Base-by-base conservation (phyloP, 92 coral and sea anemone species). In the Pocillopora meandrina region DNA sequence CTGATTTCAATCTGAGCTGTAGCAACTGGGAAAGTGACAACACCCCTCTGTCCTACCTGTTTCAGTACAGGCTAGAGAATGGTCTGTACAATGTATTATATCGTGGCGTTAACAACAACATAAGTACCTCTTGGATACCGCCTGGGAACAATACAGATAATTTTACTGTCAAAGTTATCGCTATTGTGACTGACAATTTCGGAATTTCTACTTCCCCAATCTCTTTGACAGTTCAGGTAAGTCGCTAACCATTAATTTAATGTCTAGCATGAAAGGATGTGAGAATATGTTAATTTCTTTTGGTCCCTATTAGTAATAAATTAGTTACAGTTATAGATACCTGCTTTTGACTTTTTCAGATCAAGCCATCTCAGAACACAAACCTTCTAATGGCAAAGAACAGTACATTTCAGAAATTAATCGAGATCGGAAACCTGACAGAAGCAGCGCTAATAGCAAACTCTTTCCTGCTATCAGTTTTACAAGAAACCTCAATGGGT, bases 1-100 rank as follows among this genome's bases (percentile, higher is more conserved):
- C 49, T 42, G 3, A 42, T 42, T 42, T 42, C 5, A 42, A 42
- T 42, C 7, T 42, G 49, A 42, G 49, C 49, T 42, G 49, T 42
- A 42, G 5, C 49, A 2, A 42, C 7, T 42, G 49, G 49, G 49
- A 42, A 42, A 63, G 65, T 63, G 11, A 66, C 33, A 49, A 2
- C 60, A 16, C 1, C 1, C 80, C 74, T 10, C 42, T 84, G 72
- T 71, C 81, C 1, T 84, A 84, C 63, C 16, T 21, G 87, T 84
- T 84, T 56, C 75, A 31, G 12, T 20, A 36, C 11, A 60, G 52
- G 65, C 77, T 75, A 21, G 0, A 49, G 6, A 55, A 52, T 23
- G 87, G 82, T 57, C 26, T 64, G 31, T 36, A 60, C 62, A 59
- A 47, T 56, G 78, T 82, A 17, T 13, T 82, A 21, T 82, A 68